Percentiles rank a stretch among this genome's conserved stretches.
phyloP scores from a whole-genome alignment of 2,113 vertebrate genomes.

The Solenodon paradoxus region DNA sequence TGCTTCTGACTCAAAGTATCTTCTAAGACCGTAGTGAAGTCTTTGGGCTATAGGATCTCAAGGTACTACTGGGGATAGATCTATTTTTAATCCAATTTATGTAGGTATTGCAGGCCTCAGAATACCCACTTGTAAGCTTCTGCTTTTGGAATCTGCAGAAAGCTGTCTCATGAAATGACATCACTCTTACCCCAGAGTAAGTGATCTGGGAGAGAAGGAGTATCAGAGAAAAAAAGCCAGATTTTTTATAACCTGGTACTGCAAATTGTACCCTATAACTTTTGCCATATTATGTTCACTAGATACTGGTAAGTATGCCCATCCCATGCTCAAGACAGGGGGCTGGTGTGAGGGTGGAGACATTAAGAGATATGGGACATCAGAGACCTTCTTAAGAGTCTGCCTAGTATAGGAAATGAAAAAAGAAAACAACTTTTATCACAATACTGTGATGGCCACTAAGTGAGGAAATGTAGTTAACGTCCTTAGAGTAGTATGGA shows the following conservation, averaged over 20 bases:
- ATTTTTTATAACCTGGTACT: not conserved
- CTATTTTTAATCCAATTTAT: not conserved
- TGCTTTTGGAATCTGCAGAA: not conserved
- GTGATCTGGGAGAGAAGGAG: not conserved
- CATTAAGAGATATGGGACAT: accelerated
- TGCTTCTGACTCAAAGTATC: too few relatives aligned
- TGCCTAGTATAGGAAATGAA: not conserved
- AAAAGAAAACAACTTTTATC: not conserved
- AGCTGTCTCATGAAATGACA: not conserved
- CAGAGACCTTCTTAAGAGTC: not conserved
- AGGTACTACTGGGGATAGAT: not conserved
- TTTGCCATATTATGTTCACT: not conserved
- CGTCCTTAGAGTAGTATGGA: not conserved
- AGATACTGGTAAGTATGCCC: not conserved
- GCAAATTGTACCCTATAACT: not conserved
- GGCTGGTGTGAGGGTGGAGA: accelerated
- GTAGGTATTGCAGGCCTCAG: not conserved
- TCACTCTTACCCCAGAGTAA: not conserved
- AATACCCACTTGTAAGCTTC: not conserved
- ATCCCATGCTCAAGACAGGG: not conserved
- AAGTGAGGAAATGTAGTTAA: not conserved
- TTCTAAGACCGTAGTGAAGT: not conserved
- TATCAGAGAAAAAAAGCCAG: not conserved
- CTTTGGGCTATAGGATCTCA: not conserved
- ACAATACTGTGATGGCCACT: not conserved